A percentile compares a stretch with the other conserved stretches of the same genome.
phyloP scores from a whole-genome alignment of 2,888 invertebrate species.

The Limnephilus lunatus region DNA sequence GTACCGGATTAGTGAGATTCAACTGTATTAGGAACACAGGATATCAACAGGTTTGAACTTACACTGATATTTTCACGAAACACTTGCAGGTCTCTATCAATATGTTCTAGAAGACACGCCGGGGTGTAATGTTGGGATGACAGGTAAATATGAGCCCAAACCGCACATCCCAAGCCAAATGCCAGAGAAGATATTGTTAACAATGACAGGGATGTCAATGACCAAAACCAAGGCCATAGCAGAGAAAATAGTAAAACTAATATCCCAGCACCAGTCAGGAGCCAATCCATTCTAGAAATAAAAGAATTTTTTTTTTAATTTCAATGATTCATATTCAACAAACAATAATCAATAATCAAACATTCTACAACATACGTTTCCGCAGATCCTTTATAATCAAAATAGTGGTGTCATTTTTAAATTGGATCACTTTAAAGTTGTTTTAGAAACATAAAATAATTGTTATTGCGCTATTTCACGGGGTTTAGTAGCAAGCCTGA shows the following conservation, averaged over 20 bases:
- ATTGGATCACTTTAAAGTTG: neutral
- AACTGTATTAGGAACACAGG: neutral
- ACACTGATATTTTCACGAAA: constrained; percentile 81
- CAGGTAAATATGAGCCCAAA: constrained; percentile 81
- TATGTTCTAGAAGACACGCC: constrained; percentile 77
- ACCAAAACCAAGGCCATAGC: constrained; percentile 63
- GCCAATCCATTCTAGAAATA: constrained; percentile 60
- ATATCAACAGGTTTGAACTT: constrained; percentile 64
- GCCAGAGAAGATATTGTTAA: constrained; percentile 54
- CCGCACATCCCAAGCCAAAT: constrained; percentile 67
- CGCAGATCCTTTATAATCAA: constrained; percentile 7
- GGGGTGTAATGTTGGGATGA: constrained; percentile 82
- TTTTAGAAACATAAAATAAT: neutral
- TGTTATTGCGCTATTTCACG: neutral
- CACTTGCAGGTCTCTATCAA: constrained; percentile 79
- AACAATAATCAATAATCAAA: constrained; percentile 40
- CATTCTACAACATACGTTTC: constrained; percentile 55
- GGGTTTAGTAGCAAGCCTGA: neutral
- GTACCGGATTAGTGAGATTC: neutral
- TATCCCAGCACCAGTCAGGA: constrained; percentile 54
- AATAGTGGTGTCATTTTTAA: neutral
- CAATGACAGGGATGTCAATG: constrained; percentile 52
- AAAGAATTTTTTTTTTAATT: constrained; percentile 7
- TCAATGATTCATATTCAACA: constrained; percentile 25
- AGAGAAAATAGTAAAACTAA: constrained; percentile 55